These are phyloP conservation scores for Nematolebias whitei DNA, from an alignment of 2,113 vertebrate genomes.

Conservation along the genomic window DNA sequence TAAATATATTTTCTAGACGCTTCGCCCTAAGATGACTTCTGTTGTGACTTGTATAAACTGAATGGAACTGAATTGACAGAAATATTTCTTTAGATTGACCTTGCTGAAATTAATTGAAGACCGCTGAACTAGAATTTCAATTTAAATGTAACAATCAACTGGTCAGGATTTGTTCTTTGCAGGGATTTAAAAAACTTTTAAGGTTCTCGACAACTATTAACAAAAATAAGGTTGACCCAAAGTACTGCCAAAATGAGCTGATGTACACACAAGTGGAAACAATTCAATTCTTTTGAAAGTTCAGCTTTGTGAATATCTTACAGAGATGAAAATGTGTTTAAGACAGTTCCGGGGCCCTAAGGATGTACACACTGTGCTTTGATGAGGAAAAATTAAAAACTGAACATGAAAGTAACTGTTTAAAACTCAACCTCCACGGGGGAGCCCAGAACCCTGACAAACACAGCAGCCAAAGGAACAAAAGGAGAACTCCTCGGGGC, in stretches of 20 bases:
- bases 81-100: no score
- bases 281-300: not conserved
- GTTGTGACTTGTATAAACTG: no score
- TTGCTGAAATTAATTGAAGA: no score
- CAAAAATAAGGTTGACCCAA: no score
- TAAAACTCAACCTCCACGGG: constrained; percentile 1
- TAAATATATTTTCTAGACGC: no score
- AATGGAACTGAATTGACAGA: no score
- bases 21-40: no score
- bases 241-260: not conserved
- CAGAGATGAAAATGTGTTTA: constrained; percentile 15
- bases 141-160: no score
- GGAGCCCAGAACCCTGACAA: constrained; percentile 1
- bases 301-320: constrained; percentile 6
- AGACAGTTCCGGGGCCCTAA: not conserved
- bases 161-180: no score
- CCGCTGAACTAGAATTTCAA: no score
- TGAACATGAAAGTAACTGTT: constrained; percentile 3
- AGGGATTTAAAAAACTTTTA: no score
- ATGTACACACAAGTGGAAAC: not conserved
- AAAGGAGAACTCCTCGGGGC: not conserved
- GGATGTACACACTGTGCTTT: not conserved
- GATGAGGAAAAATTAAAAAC: constrained; percentile 2
- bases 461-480: constrained; percentile 13
- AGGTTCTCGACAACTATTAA: no score